Conservation (phyloP, 2,888 invertebrate genomes). For the Chrysolina oricalcia region DNA sequence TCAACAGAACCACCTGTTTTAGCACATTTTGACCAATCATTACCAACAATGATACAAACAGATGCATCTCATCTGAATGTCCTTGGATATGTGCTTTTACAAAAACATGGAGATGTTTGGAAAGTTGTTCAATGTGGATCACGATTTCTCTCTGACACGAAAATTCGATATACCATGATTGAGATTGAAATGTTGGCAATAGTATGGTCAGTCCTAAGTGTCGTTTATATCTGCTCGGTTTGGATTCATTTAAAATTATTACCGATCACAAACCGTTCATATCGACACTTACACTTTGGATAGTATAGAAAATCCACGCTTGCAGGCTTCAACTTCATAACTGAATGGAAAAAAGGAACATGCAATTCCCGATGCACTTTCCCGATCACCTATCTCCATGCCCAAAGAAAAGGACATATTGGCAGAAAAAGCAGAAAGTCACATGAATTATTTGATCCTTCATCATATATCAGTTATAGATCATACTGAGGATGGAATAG, state of each 20-base stretch:
- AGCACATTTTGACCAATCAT: background rate
- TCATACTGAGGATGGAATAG: background rate
- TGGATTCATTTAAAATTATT: background rate
- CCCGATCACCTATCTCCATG: background rate
- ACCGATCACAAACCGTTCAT: background rate
- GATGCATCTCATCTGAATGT: background rate
- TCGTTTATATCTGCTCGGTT: background rate
- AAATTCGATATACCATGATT: background rate
- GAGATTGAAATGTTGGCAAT: slow-evolving; percentile 4
- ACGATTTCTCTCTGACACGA: background rate
- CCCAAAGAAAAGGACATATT: background rate
- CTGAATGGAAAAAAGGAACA: background rate
- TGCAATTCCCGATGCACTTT: slow-evolving; percentile 3
- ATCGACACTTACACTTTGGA: background rate
- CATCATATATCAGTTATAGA: background rate
- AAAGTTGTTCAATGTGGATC: slow-evolving; percentile 8
- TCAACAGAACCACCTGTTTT: background rate
- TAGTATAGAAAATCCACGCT: background rate
- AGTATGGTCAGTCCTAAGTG: background rate
- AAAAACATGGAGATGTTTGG: background rate
- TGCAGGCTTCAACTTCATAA: background rate
- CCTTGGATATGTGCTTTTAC: background rate
- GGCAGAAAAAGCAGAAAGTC: background rate
- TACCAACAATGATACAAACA: background rate
- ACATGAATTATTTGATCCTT: background rate